phyloP scores from a whole-genome alignment of 2,888 invertebrate genomes.

The Odontocerum albicorne region DNA sequence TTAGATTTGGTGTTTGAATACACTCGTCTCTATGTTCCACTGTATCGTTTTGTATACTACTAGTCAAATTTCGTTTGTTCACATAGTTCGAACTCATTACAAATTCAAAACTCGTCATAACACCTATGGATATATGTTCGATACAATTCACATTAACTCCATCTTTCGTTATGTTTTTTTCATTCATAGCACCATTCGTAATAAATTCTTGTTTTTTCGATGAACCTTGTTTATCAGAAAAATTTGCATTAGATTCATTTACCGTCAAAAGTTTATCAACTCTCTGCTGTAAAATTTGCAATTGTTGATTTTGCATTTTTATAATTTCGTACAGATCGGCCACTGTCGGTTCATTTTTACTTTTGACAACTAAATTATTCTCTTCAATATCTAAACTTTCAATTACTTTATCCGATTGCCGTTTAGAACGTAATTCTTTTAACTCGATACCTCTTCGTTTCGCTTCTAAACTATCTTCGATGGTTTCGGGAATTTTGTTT shows the following conservation, averaged over 20 bases:
- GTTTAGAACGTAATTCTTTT: background rate
- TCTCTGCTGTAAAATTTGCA: conserved; percentile 64
- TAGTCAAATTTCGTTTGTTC: conserved; percentile 47
- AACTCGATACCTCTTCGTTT: conserved; percentile 23
- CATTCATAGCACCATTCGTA: background rate
- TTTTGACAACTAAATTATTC: background rate
- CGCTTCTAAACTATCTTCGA: conserved; percentile 14
- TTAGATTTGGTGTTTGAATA: conserved; percentile 26
- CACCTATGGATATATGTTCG: conserved; percentile 62
- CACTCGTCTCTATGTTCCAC: conserved; percentile 17
- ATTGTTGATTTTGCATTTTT: conserved; percentile 67
- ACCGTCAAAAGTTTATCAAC: conserved; percentile 57
- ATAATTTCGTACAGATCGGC: conserved; percentile 65
- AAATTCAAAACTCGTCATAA: conserved; percentile 74
- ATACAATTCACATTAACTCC: conserved; percentile 21
- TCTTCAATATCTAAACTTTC: background rate
- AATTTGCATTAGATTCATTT: conserved; percentile 35
- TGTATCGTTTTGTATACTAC: conserved; percentile 42
- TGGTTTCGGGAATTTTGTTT: conserved; percentile 1
- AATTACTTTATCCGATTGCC: background rate
- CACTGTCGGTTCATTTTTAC: conserved; percentile 52
- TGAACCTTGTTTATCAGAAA: background rate
- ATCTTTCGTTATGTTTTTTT: background rate
- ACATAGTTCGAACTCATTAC: conserved; percentile 53
- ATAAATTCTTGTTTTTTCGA: background rate